Conservation (phyloP, 2,888 invertebrate genomes). For the Orgyia antiqua region DNA sequence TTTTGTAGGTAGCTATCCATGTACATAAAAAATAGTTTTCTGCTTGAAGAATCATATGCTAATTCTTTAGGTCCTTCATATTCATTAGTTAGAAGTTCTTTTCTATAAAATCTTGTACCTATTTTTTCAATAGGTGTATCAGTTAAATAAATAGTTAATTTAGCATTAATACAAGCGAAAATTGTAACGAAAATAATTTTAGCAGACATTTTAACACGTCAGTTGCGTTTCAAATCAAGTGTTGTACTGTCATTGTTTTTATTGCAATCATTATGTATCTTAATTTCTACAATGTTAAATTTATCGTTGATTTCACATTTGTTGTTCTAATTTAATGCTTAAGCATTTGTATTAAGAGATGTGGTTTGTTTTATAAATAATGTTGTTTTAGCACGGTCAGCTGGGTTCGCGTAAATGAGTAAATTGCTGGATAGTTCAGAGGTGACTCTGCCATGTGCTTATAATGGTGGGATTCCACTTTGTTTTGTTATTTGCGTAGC, state of each 20-base stretch:
- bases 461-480: no score
- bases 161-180: conserved; percentile 39
- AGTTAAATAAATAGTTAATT: conserved; percentile 41
- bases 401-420: conserved; percentile 35
- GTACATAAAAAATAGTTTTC: conserved; percentile 65
- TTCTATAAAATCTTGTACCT: conserved; percentile 53
- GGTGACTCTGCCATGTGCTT: conserved; percentile 28
- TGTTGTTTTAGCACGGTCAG: conserved; percentile 27
- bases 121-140: conserved; percentile 52
- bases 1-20: conserved; percentile 60
- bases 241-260: conserved; percentile 37
- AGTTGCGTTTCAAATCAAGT: conserved; percentile 26
- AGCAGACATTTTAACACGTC: conserved; percentile 34
- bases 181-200: conserved; percentile 23
- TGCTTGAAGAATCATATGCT: conserved; percentile 57
- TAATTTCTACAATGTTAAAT: conserved; percentile 31
- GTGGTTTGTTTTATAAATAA: conserved; percentile 5
- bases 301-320: conserved; percentile 15
- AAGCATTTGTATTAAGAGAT: conserved; percentile 16
- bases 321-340: conserved; percentile 29
- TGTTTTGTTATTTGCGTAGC: no score
- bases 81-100: conserved; percentile 47
- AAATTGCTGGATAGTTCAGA: conserved; percentile 45
- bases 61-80: conserved; percentile 53
- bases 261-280: conserved; percentile 48